A percentile compares a stretch with the other conserved stretches of the same genome.
These are phyloP conservation scores for Physeter macrocephalus DNA, from an alignment of 2,113 vertebrate species.

Conservation along the genomic window DNA sequence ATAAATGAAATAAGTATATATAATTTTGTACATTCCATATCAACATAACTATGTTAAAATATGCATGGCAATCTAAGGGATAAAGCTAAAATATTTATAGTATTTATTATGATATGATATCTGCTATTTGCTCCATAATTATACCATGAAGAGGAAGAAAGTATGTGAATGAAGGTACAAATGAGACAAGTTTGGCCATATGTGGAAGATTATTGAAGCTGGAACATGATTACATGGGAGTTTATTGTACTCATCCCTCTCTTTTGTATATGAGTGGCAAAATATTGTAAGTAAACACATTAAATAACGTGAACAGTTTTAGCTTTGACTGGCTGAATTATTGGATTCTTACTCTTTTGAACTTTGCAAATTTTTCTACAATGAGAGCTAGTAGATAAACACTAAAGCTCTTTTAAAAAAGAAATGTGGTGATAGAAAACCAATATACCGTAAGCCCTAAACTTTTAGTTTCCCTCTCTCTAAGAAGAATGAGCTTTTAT, in stretches of 20 bases:
- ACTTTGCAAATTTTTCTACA: background rate
- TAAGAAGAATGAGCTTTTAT: background rate
- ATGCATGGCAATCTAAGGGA: background rate
- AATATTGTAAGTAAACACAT: background rate
- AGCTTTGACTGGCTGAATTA: background rate
- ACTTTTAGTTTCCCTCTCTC: background rate
- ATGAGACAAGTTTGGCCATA: background rate
- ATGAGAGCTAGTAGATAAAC: background rate
- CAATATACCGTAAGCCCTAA: background rate
- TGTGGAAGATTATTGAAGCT: background rate
- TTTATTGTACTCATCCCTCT: background rate
- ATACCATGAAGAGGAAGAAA: background rate
- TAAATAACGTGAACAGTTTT: background rate
- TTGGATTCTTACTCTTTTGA: background rate
- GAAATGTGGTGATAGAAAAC: background rate
- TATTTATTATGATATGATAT: background rate
- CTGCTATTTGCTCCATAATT: slow-evolving; percentile 1
- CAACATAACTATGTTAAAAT: slow-evolving; percentile 3
- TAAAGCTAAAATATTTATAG: background rate
- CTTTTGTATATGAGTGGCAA: background rate
- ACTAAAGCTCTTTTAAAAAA: background rate
- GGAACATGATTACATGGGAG: background rate
- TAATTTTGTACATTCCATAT: background rate
- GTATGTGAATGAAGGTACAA: background rate
- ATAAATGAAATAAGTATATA: background rate